These are phyloP conservation scores for Pedionomus torquatus DNA, from an alignment of 2,113 vertebrate species.

Conservation along the genomic window DNA sequence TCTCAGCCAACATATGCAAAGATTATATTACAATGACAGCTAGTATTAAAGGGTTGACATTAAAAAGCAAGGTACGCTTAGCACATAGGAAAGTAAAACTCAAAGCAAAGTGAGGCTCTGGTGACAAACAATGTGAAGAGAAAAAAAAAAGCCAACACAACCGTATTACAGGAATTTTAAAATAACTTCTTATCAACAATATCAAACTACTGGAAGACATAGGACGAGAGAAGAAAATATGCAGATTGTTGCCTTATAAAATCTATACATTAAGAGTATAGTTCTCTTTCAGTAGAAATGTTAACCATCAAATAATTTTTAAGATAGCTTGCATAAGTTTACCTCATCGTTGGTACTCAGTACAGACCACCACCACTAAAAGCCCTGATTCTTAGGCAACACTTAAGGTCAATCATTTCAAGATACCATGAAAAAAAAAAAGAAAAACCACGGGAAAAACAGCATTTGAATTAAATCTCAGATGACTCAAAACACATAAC, in stretches of 20 bases:
- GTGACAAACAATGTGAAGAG: background rate
- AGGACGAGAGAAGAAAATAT: background rate
- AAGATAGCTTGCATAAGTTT: background rate
- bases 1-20: background rate
- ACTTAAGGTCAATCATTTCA: background rate
- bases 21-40: background rate
- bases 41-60: background rate
- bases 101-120: background rate
- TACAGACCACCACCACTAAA: background rate
- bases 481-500: background rate
- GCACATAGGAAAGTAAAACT: background rate
- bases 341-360: background rate
- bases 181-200: background rate
- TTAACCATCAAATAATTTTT: background rate
- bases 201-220: background rate
- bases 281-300: background rate
- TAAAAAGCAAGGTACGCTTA: background rate
- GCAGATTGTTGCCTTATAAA: background rate
- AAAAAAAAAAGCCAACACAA: background rate
- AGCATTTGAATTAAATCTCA: background rate
- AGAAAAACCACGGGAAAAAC: background rate
- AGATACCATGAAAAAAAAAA: background rate
- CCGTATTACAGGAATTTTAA: background rate
- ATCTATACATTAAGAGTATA: background rate
- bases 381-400: background rate